Conservation (phyloP, 2,113 vertebrate genomes). For the Struthio camelus region DNA sequence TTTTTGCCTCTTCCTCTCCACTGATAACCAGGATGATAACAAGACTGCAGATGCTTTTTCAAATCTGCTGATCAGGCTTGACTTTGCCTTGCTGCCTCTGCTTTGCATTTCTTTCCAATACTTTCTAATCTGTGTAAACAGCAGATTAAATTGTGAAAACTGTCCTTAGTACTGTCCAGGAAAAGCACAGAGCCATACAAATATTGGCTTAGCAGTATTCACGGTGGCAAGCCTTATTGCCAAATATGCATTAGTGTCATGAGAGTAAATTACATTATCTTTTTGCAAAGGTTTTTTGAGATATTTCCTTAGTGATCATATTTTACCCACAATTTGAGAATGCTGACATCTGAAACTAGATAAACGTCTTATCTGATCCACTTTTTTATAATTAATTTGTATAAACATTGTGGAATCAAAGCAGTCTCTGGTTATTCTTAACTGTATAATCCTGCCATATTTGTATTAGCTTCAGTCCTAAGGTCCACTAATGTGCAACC, state of each 20-base stretch:
- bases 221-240: background rate
- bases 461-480: background rate
- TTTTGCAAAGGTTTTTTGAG: background rate
- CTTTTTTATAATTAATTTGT: constrained; percentile 1
- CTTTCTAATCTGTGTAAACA: background rate
- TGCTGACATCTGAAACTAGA: background rate
- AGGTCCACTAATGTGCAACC: background rate
- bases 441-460: background rate
- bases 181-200: background rate
- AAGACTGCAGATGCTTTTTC: background rate
- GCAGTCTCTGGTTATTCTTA: background rate
- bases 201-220: background rate
- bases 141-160: background rate
- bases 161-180: background rate
- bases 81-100: background rate
- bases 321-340: background rate
- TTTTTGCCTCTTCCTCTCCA: background rate
- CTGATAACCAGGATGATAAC: background rate
- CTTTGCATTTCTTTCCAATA: background rate
- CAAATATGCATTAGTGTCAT: background rate
- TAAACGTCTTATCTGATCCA: background rate
- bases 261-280: background rate
- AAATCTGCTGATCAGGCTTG: background rate
- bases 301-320: background rate
- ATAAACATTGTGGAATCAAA: background rate